Percentiles rank a stretch among this genome's conserved stretches.
These are phyloP conservation scores for Lathronympha strigana DNA, from an alignment of 2,888 invertebrate genomes.

Conservation along the genomic window DNA sequence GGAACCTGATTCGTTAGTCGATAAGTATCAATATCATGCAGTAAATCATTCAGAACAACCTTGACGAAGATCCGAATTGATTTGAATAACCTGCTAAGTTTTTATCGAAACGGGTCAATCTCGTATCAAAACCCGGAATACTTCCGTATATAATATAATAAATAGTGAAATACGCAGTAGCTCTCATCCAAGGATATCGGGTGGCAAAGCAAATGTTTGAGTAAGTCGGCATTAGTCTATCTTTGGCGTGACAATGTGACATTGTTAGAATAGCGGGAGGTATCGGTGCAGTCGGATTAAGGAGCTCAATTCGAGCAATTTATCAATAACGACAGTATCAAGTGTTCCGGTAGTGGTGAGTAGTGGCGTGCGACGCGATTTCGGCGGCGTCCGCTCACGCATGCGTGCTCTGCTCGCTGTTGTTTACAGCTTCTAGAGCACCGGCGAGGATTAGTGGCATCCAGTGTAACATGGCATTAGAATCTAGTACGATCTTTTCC, in stretches of 20 bases:
- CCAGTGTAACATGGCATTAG: no score
- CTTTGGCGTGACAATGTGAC: slow-evolving; percentile 56
- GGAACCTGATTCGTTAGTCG: slow-evolving; percentile 17
- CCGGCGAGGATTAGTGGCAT: no score
- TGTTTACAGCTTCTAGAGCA: no score
- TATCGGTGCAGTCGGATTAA: slow-evolving; percentile 49
- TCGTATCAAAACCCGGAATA: slow-evolving; percentile 32
- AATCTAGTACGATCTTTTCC: no score
- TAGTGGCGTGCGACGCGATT: slow-evolving; percentile 62
- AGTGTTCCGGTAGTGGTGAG: slow-evolving; percentile 76
- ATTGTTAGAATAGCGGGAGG: slow-evolving; percentile 56
- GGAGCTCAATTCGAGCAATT: slow-evolving; percentile 75
- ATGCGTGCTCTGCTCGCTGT: slow-evolving; percentile 9
- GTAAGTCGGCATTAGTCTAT: slow-evolving; percentile 44
- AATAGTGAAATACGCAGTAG: slow-evolving; percentile 27
- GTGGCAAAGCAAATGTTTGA: slow-evolving; percentile 36
- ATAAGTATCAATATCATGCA: not conserved
- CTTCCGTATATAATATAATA: slow-evolving; percentile 29
- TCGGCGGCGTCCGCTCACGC: slow-evolving; percentile 61
- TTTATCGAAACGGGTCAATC: slow-evolving; percentile 26
- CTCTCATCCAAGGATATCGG: slow-evolving; percentile 34
- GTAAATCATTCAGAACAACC: slow-evolving; percentile 20
- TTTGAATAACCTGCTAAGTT: slow-evolving; percentile 33
- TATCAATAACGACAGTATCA: slow-evolving; percentile 81
- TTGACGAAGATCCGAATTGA: slow-evolving; percentile 10